A percentile compares a stretch with the other conserved stretches of the same genome.
Conservation (phyloP, 1,140 invertebrate genomes). For the Anastrepha obliqua region DNA sequence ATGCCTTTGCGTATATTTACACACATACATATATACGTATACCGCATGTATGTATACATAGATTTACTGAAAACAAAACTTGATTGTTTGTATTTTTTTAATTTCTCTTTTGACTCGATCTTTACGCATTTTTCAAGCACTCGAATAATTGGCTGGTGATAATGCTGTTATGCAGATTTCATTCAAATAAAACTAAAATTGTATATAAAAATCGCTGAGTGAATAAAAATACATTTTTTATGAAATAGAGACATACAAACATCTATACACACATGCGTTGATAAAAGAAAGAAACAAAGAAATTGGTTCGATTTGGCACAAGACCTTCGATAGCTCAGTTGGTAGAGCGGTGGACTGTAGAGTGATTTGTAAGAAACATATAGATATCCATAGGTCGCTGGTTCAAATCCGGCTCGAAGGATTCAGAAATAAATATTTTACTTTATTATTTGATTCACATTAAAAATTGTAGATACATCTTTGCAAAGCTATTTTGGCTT, state of each 20-base stretch:
- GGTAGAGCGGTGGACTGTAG: constrained; percentile 89
- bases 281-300: neutral
- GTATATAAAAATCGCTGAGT: neutral
- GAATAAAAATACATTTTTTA: neutral
- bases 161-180: constrained; percentile 15
- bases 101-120: neutral
- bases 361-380: neutral
- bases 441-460: neutral
- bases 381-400: constrained; percentile 82
- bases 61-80: neutral
- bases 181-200: neutral
- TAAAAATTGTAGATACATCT: too few relatives aligned
- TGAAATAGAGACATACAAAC: neutral
- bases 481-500: too few relatives aligned
- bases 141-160: constrained; percentile 7
- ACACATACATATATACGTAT: too few relatives aligned
- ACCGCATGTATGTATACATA: neutral
- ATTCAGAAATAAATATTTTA: constrained; percentile 59
- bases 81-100: neutral
- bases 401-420: constrained; percentile 84
- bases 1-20: neutral
- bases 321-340: constrained; percentile 86
- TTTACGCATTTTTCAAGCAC: constrained; percentile 11
- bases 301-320: neutral
- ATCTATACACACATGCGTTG: neutral